phyloP scores from a whole-genome alignment of 2,113 vertebrate genomes.

The Semicossyphus pulcher region DNA sequence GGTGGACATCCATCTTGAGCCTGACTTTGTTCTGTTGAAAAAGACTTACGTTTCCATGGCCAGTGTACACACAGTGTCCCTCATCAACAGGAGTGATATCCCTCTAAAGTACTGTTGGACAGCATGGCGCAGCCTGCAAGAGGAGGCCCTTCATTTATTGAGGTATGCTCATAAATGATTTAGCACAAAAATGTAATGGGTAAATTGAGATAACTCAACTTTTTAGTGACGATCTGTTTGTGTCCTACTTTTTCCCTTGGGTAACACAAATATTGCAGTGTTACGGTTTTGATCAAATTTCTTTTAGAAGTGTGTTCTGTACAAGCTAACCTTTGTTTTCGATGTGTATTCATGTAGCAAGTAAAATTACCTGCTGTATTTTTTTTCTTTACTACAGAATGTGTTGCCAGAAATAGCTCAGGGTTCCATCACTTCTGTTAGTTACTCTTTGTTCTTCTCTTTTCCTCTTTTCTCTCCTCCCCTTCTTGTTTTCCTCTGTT shows the following conservation, averaged over 20 bases:
- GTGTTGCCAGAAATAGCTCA: constrained; percentile 40
- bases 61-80: constrained; percentile 73
- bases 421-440: constrained; percentile 5
- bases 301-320: not conserved
- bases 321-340: not conserved
- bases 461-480: not conserved
- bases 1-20: constrained; percentile 84
- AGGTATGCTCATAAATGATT: constrained; percentile 72
- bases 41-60: constrained; percentile 86
- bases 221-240: too few relatives aligned
- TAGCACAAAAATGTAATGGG: not conserved
- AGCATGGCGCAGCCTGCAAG: constrained; percentile 76
- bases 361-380: constrained; percentile 7
- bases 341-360: not conserved
- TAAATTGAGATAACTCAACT: not conserved
- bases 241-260: too few relatives aligned
- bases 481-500: not conserved
- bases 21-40: constrained; percentile 78
- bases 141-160: constrained; percentile 81
- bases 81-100: constrained; percentile 85
- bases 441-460: constrained; percentile 18
- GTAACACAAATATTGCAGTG: not conserved
- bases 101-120: constrained; percentile 89
- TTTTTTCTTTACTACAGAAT: not conserved
- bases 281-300: not conserved